These are phyloP conservation scores for Agrotis puta DNA, from an alignment of 2,888 invertebrate species.

Conservation along the genomic window DNA sequence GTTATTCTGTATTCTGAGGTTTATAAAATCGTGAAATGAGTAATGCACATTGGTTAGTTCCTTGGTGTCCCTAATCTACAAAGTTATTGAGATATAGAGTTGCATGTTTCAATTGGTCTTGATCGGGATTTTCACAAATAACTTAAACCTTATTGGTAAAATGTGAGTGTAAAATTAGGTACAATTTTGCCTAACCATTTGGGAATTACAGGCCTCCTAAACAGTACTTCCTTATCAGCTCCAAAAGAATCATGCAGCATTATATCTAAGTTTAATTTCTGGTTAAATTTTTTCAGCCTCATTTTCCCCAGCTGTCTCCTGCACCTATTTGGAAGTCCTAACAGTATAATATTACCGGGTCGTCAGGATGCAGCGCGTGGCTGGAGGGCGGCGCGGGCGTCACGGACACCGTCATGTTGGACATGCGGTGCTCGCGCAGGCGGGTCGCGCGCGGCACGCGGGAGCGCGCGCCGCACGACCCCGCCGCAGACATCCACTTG, in stretches of 20 bases:
- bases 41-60: neutral
- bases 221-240: too few relatives aligned
- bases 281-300: neutral
- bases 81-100: too few relatives aligned
- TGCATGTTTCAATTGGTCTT: too few relatives aligned
- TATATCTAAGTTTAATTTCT: neutral
- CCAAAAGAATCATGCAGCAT: too few relatives aligned
- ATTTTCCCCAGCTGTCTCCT: neutral
- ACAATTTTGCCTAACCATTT: too few relatives aligned
- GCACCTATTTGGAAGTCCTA: neutral
- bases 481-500: constrained; percentile 86
- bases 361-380: constrained; percentile 72
- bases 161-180: too few relatives aligned
- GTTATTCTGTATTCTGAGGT: too few relatives aligned
- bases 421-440: constrained; percentile 88
- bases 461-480: constrained; percentile 81
- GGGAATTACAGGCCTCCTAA: too few relatives aligned
- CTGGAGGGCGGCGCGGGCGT: constrained; percentile 83
- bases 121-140: too few relatives aligned
- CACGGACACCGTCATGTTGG: constrained; percentile 90
- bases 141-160: too few relatives aligned
- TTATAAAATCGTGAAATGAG: too few relatives aligned
- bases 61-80: neutral
- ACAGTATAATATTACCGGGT: constrained; percentile 73
- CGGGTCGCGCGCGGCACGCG: constrained; percentile 83